These are phyloP conservation scores for Nycteola revayana DNA, from an alignment of 2,888 invertebrate species.

Conservation along the genomic window DNA sequence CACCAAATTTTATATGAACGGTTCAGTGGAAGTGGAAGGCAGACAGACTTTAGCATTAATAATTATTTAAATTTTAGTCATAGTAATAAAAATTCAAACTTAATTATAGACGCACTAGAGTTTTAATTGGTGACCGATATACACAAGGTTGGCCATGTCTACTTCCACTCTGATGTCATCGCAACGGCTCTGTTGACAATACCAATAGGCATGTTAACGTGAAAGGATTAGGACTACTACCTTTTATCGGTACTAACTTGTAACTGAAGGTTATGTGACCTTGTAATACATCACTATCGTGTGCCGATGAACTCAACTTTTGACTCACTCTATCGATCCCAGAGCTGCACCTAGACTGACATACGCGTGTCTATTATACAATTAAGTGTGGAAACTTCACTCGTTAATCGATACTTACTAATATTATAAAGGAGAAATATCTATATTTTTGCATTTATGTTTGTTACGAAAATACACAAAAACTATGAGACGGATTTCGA, in stretches of 20 bases:
- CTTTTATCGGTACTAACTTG: constrained; percentile 35
- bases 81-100: too few relatives aligned
- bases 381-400: constrained; percentile 11
- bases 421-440: too few relatives aligned
- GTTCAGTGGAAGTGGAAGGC: too few relatives aligned
- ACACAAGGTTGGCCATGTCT: constrained; percentile 20
- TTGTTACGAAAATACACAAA: too few relatives aligned
- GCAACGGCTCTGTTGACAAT: constrained; percentile 40
- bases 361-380: constrained; percentile 23
- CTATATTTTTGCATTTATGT: too few relatives aligned
- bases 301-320: constrained; percentile 51
- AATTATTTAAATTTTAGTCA: too few relatives aligned
- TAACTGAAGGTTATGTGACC: constrained; percentile 54
- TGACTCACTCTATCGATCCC: constrained; percentile 49
- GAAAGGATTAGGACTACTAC: constrained; percentile 41
- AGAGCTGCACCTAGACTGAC: too few relatives aligned
- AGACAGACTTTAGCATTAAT: too few relatives aligned
- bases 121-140: constrained; percentile 10
- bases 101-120: not conserved
- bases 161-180: constrained; percentile 38
- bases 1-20: too few relatives aligned
- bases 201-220: constrained; percentile 38
- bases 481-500: too few relatives aligned
- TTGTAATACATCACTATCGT: constrained; percentile 61
- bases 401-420: too few relatives aligned